phyloP scores from a whole-genome alignment of 2,888 invertebrate species.

The Andrena bicolor region DNA sequence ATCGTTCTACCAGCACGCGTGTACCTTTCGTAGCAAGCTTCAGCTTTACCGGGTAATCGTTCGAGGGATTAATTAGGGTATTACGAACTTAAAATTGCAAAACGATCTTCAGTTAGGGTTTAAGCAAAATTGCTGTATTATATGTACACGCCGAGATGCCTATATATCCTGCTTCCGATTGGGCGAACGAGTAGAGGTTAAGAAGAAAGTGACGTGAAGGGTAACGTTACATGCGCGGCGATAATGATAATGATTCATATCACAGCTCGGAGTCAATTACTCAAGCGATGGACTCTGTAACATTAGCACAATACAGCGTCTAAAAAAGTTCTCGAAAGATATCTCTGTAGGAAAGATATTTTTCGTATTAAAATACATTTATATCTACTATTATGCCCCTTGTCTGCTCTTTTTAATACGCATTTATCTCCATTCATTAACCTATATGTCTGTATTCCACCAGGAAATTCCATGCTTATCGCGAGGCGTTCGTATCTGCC shows the following conservation, averaged over 20 bases:
- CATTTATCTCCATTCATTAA: slow-evolving; percentile 4
- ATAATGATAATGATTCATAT: slow-evolving; percentile 27
- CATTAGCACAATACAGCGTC: neutral
- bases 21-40: neutral
- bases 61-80: neutral
- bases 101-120: neutral
- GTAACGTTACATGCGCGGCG: neutral
- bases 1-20: neutral
- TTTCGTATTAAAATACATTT: slow-evolving; percentile 18
- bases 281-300: neutral
- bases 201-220: slow-evolving; percentile 15
- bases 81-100: neutral
- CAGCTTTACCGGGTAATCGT: neutral
- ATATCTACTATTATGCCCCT: neutral
- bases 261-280: slow-evolving; percentile 1
- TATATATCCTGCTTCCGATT: slow-evolving; percentile 13
- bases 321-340: slow-evolving; percentile 4
- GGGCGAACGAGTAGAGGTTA: neutral
- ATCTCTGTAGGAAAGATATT: slow-evolving; percentile 9
- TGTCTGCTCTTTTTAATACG: neutral
- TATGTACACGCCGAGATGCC: neutral
- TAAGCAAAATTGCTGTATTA: neutral
- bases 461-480: slow-evolving; percentile 29
- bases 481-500: neutral
- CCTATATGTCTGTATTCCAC: neutral